Conservation (phyloP, 2,888 invertebrate species). For the Ctenicera cuprea region DNA sequence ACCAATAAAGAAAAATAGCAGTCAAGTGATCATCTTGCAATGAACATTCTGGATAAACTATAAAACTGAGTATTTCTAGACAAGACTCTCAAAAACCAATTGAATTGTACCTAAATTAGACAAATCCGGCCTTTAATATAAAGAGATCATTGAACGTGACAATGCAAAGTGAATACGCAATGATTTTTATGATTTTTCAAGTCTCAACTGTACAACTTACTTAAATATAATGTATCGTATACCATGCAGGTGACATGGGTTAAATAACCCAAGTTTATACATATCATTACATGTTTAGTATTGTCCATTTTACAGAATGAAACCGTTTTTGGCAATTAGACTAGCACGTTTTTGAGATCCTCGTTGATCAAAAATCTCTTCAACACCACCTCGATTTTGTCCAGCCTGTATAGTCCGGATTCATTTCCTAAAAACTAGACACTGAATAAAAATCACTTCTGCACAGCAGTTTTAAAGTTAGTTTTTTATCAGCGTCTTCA, state of each 20-base stretch:
- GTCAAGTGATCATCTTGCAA: too few species aligned
- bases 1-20: too few species aligned
- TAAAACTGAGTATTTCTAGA: background rate
- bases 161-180: constrained; percentile 30
- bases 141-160: constrained; percentile 23
- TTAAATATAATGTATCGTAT: constrained; percentile 56
- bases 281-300: constrained; percentile 37
- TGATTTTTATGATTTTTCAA: constrained; percentile 30
- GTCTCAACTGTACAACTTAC: constrained; percentile 41
- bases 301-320: constrained; percentile 44
- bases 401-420: background rate
- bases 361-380: constrained; percentile 44
- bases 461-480: constrained; percentile 44
- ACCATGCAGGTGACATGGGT: constrained; percentile 55
- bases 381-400: background rate
- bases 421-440: constrained; percentile 33
- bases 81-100: background rate
- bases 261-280: constrained; percentile 27
- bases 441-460: constrained; percentile 43
- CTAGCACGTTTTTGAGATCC: constrained; percentile 62
- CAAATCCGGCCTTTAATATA: constrained; percentile 16
- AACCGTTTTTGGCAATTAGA: constrained; percentile 61
- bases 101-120: background rate
- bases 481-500: constrained; percentile 43
- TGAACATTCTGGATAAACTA: too few species aligned